Evolutionary conservation across 1,140 invertebrate genomes (phyloP).

Genomic region (Platorchestia sp.): DNA sequence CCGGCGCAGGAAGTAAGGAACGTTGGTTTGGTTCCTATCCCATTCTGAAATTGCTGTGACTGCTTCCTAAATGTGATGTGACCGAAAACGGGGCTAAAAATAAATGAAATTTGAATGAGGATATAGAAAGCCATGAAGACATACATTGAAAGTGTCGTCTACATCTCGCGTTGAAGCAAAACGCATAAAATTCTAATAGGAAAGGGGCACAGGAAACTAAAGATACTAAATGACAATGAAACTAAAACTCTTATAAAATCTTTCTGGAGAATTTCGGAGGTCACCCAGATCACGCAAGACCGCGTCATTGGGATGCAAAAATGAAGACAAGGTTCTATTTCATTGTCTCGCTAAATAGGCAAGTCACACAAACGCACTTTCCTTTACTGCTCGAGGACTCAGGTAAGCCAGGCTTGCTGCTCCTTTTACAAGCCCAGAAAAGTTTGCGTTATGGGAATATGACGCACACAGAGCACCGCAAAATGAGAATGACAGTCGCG

Average conservation of each 20-base stretch:
- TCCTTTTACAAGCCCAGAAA: not conserved
- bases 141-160: not conserved
- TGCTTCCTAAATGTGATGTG: too few species aligned
- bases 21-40: too few species aligned
- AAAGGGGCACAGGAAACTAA: not conserved
- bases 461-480: not conserved
- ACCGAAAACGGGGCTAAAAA: too few species aligned
- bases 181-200: not conserved
- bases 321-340: not conserved
- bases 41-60: too few species aligned
- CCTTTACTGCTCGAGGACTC: not conserved
- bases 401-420: not conserved
- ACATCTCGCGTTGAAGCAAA: not conserved
- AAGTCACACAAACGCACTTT: not conserved
- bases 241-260: not conserved
- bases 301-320: not conserved
- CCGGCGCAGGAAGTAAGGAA: too few species aligned
- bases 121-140: not conserved
- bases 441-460: not conserved
- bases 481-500: not conserved
- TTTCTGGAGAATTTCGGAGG: not conserved
- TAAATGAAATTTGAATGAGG: too few species aligned
- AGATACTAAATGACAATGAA: not conserved
- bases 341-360: not conserved
- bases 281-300: not conserved